Evolutionary conservation across 2,888 invertebrate species (phyloP).

Genomic region (Lochmaea capreae): DNA sequence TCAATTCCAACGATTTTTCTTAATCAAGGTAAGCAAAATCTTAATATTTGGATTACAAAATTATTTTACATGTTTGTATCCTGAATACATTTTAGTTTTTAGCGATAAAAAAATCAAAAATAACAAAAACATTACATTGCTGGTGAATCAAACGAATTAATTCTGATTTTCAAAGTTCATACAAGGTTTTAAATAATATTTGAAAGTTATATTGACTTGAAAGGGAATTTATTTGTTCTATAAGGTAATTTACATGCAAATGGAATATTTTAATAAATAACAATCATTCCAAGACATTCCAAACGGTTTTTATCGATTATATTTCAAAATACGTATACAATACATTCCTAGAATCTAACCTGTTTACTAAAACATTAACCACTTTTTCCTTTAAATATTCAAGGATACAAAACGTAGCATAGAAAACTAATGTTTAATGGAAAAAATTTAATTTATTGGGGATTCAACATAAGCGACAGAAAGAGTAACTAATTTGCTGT

Average conservation of each 20-base stretch:
- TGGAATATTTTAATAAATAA: not conserved
- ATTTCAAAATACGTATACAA: not conserved
- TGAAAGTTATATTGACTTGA: no score
- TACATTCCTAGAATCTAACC: not conserved
- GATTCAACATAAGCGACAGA: no score
- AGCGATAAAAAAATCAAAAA: not conserved
- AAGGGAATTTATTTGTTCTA: not conserved
- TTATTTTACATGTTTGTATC: not conserved
- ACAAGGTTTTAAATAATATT: not conserved
- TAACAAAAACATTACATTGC: not conserved
- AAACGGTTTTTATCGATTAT: not conserved
- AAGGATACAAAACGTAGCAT: no score
- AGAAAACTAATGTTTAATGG: no score
- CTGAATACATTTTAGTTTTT: not conserved
- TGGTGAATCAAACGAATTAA: not conserved
- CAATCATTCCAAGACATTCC: not conserved
- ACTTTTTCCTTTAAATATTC: no score
- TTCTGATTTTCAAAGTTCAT: not conserved
- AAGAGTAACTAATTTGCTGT: no score
- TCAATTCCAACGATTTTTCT: not conserved
- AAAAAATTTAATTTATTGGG: no score
- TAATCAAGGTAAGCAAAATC: not conserved
- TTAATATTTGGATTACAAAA: not conserved
- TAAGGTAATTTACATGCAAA: not conserved
- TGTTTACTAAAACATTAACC: no score